phyloP scores from a whole-genome alignment of 1,140 invertebrate species.

The Zaprionus vittiger region DNA sequence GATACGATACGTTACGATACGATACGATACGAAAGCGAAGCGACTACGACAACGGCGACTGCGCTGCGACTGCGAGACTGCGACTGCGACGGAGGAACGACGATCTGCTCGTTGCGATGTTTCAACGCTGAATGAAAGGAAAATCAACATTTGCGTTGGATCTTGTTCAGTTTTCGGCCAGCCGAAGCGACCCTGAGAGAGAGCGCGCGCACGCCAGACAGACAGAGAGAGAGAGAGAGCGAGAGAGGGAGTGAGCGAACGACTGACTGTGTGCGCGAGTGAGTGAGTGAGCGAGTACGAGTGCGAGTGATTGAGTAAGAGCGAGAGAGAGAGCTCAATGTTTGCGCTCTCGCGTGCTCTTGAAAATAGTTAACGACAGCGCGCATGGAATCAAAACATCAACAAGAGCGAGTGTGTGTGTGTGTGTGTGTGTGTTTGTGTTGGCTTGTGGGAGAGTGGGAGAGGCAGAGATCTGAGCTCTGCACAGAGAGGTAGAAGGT shows the following conservation, averaged over 20 bases:
- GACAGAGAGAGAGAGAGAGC: not conserved
- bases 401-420: constrained; percentile 3
- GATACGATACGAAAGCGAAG: constrained; percentile 38
- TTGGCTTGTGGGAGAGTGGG: not conserved
- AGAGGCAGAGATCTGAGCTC: constrained; percentile 30
- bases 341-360: constrained; percentile 31
- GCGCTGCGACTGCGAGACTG: constrained; percentile 16
- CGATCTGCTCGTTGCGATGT: constrained; percentile 77
- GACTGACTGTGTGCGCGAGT: not conserved
- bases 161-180: constrained; percentile 81
- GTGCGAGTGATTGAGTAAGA: not conserved
- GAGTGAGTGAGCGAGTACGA: not conserved
- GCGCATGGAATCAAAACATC: constrained; percentile 33
- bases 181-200: constrained; percentile 59
- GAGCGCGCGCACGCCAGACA: constrained; percentile 6
- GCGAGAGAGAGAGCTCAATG: constrained; percentile 23
- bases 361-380: constrained; percentile 23
- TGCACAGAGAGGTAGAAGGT: not conserved
- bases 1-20: constrained; percentile 15
- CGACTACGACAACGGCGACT: constrained; percentile 30
- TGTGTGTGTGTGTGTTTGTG: constrained; percentile 13
- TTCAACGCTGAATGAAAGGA: constrained; percentile 82
- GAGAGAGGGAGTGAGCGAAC: constrained; percentile 29
- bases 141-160: constrained; percentile 81
- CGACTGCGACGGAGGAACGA: constrained; percentile 50